A percentile compares a stretch with the other conserved stretches of the same genome.
These are phyloP conservation scores for Semaprochilodus insignis DNA, from an alignment of 2,797 vertebrate species.

Conservation along the genomic window DNA sequence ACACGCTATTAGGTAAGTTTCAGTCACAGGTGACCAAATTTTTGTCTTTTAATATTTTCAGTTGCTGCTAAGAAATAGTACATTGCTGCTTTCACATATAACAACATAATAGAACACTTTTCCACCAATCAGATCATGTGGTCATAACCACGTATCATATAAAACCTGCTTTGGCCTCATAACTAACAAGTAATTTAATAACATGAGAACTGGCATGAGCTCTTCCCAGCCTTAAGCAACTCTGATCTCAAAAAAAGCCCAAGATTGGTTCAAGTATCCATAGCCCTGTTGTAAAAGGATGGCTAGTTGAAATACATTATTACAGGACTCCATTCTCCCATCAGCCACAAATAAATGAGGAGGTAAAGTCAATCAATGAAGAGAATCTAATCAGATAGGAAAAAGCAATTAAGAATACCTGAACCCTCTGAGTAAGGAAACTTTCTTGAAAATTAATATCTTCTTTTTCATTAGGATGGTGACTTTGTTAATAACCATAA, in stretches of 20 bases:
- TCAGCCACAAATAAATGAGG: slow-evolving; percentile 45
- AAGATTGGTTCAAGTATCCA: slow-evolving; percentile 10
- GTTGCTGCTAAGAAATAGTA: too few relatives aligned
- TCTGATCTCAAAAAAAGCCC: not conserved
- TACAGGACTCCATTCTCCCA: slow-evolving; percentile 46
- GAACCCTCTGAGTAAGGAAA: slow-evolving; percentile 35
- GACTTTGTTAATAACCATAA: slow-evolving; percentile 23
- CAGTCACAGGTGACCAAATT: too few relatives aligned
- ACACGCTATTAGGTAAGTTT: too few relatives aligned
- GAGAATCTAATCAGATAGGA: slow-evolving; percentile 55
- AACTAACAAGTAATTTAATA: not conserved
- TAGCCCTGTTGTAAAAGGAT: slow-evolving; percentile 11
- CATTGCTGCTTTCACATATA: too few relatives aligned
- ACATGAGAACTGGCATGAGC: not conserved
- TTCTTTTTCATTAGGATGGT: slow-evolving; percentile 37
- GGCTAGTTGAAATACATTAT: slow-evolving; percentile 22
- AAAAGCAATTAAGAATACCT: slow-evolving; percentile 52
- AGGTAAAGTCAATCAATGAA: slow-evolving; percentile 48
- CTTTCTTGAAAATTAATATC: slow-evolving; percentile 45
- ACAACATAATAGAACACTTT: too few relatives aligned
- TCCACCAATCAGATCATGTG: too few relatives aligned
- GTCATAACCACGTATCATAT: too few relatives aligned
- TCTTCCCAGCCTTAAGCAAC: not conserved
- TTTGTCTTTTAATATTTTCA: too few relatives aligned
- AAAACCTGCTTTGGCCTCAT: not conserved